A percentile compares a stretch with the other conserved stretches of the same genome.
These are phyloP conservation scores for Bombus waltoni DNA, from an alignment of 1,140 invertebrate species.

Conservation along the genomic window DNA sequence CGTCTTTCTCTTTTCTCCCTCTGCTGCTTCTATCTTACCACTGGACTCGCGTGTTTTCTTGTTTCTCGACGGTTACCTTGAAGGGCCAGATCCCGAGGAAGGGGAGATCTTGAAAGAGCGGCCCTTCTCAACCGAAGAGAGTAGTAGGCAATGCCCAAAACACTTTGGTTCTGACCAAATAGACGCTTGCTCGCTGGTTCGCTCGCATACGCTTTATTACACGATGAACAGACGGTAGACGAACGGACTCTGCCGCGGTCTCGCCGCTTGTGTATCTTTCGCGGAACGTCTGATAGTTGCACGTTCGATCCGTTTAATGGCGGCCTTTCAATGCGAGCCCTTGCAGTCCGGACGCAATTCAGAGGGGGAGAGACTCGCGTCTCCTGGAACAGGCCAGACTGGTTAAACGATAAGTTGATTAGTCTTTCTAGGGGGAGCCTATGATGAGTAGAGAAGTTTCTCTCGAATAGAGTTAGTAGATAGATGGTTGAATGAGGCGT, in stretches of 20 bases:
- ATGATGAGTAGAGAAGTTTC: slow-evolving; percentile 1
- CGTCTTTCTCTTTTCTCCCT: background rate
- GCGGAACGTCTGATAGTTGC: slow-evolving; percentile 48
- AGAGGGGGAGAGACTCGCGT: background rate
- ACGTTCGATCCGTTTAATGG: slow-evolving; percentile 48
- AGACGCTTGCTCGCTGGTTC: slow-evolving; percentile 15
- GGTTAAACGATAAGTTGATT: slow-evolving; percentile 38
- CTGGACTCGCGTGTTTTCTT: slow-evolving; percentile 55
- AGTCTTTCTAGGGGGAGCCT: background rate
- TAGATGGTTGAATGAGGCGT: background rate
- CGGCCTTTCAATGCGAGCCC: slow-evolving; percentile 27
- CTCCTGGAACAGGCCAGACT: background rate
- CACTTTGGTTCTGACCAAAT: slow-evolving; percentile 25
- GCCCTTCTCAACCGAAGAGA: slow-evolving; percentile 3
- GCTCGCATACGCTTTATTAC: slow-evolving; percentile 57
- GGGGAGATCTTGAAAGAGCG: slow-evolving; percentile 42
- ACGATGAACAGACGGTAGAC: slow-evolving; percentile 41
- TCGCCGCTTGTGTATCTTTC: slow-evolving; percentile 48
- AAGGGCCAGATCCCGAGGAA: background rate
- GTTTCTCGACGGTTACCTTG: slow-evolving; percentile 52
- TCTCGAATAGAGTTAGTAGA: background rate
- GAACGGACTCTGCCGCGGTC: slow-evolving; percentile 18
- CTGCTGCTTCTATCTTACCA: slow-evolving; percentile 15
- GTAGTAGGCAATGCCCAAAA: slow-evolving; percentile 52
- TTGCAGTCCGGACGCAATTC: background rate